Base-by-base conservation (phyloP, 2,113 vertebrate genomes). In the Neomonachus schauinslandi region DNA sequence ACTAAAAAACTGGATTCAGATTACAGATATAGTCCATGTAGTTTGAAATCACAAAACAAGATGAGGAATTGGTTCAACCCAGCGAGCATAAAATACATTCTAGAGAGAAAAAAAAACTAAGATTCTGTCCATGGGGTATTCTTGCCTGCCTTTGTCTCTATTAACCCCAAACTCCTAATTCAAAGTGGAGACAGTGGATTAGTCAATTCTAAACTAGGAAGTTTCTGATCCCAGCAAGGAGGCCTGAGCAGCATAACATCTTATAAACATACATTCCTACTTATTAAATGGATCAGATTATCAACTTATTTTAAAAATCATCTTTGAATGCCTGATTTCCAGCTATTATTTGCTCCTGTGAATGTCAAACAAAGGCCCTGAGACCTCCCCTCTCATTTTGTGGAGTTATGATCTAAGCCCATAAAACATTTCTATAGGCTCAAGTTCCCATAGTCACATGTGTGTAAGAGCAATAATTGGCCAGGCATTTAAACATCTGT, bases 41-140 rank as follows among this genome's bases (percentile, higher is more conserved):
- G 46, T 51, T 81, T 88, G 89, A 93, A 95, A 95, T 93, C 24
- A 79, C 49, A 89, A 91, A 95, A 46, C 39, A 94, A 97, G 33
- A 77, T 21, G 11, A 82, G 46, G 14, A 83, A 79, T 7, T 82
- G 67, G 89, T 61, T 96, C 42, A 89, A 87, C n/a, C 14, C 31
- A 57, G 11, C 21, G 8, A 89, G 14, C 9, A 89, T 72, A 90
- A 94, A 89, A 46, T 53, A 81, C 33, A 79, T 39, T 84, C 81
- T 63, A 71, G 86, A 93, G 67, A 83, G 21, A 46, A 79, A 77
- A 77, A 79, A 65, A 74, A 91, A 51, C 13, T 80, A 67, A 21
- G 31, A 39, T 88, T 67, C 21, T 92, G 24, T 81, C 61, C 39
- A 36, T 33, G 12, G 39, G 4, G 74, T 94, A 63, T 8, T 92